phyloP scores from a whole-genome alignment of 30 jellyfish, hydroid and myxozoan species.

The Clytia hemisphaerica region DNA sequence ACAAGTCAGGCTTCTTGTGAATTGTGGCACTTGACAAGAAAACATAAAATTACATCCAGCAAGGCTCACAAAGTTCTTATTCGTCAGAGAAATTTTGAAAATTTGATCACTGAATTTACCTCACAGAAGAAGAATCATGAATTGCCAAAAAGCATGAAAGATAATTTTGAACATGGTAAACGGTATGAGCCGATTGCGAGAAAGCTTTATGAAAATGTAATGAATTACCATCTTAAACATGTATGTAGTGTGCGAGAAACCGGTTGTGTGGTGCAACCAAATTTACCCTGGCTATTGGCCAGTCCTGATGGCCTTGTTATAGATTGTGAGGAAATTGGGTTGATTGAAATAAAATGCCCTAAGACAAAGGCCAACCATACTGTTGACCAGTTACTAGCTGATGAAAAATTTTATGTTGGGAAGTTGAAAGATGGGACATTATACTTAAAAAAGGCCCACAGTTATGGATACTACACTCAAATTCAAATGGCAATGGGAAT shows the following conservation, averaged over 20 bases:
- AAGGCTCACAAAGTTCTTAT: constrained; percentile 33
- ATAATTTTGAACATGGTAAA: constrained; percentile 42
- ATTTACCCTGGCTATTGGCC: no score
- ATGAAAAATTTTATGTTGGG: no score
- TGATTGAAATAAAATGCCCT: no score
- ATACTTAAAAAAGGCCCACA: no score
- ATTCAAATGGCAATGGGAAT: no score
- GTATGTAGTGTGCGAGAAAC: constrained; percentile 17
- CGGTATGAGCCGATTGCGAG: constrained; percentile 27
- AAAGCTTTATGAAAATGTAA: constrained; percentile 15
- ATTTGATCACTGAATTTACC: not conserved
- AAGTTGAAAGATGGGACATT: no score
- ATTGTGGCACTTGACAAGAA: constrained; percentile 21
- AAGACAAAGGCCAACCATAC: no score
- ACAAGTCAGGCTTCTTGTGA: constrained; percentile 6
- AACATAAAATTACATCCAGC: constrained; percentile 29
- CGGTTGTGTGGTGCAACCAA: constrained; percentile 44
- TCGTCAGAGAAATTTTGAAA: constrained; percentile 30
- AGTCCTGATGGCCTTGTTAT: no score
- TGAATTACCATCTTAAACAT: constrained; percentile 23
- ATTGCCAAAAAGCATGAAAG: constrained; percentile 8
- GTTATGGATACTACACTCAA: no score
- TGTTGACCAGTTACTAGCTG: no score
- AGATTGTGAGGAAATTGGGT: no score
- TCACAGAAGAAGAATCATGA: not conserved